Percentiles rank a stretch among this genome's conserved stretches.
Evolutionary conservation across 2,113 vertebrate genomes (phyloP).

Genomic region (Malurus elegans): DNA sequence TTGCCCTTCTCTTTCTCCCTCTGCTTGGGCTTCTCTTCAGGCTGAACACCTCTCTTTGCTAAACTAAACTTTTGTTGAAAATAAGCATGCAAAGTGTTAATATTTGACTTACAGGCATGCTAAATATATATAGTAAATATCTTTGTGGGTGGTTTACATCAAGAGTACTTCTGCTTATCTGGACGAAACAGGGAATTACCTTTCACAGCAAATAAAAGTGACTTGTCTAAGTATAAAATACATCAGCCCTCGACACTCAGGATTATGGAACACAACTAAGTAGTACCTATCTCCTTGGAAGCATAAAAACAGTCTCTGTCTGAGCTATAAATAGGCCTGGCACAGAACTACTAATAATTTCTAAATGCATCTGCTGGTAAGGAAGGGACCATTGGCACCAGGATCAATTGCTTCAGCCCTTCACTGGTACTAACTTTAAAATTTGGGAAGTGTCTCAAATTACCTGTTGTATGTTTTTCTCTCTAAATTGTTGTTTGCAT

Average conservation of each 20-base stretch:
- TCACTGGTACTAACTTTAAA: neutral
- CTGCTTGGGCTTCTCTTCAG: neutral
- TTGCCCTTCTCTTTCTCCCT: neutral
- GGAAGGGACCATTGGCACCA: neutral
- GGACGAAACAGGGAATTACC: neutral
- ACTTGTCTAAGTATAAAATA: neutral
- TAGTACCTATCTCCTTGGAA: neutral
- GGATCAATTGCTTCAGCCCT: neutral
- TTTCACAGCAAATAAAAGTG: neutral
- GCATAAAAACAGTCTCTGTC: neutral
- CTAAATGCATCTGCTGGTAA: neutral
- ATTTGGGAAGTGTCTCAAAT: neutral
- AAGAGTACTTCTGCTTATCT: neutral
- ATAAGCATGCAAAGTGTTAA: neutral
- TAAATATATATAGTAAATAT: neutral
- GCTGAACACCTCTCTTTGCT: neutral
- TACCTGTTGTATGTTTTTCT: slow-evolving; percentile 5
- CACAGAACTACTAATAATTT: neutral
- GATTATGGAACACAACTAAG: neutral
- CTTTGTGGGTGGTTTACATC: neutral
- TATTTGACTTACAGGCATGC: neutral
- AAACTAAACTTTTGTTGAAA: neutral
- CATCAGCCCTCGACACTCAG: neutral
- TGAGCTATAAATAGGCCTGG: neutral
- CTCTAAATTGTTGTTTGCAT: slow-evolving; percentile 9